Conservation (phyloP, 1,140 invertebrate species). For the Leguminivora glycinivorella region DNA sequence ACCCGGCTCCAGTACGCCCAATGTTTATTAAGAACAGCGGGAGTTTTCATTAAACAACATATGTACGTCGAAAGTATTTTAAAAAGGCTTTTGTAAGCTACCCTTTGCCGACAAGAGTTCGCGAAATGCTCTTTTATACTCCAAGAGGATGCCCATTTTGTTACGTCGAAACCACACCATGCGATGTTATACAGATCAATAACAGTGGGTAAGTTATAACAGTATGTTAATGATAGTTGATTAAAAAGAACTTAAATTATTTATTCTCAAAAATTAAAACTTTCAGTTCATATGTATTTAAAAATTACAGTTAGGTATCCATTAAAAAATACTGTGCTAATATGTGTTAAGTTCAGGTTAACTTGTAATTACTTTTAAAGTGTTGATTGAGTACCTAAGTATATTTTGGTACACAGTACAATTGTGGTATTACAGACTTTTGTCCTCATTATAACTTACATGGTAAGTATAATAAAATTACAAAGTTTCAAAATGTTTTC, state of each 20-base stretch:
- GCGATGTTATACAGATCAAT: background rate
- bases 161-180: conserved; percentile 59
- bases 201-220: conserved; percentile 22
- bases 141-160: conserved; percentile 61
- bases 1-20: conserved; percentile 42
- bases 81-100: conserved; percentile 72
- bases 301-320: too few relatives aligned
- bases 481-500: too few relatives aligned
- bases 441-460: too few relatives aligned
- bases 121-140: conserved; percentile 72
- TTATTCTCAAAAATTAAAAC: too few relatives aligned
- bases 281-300: too few relatives aligned
- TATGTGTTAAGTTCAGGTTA: too few relatives aligned
- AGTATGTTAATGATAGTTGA: background rate
- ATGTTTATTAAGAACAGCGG: conserved; percentile 57
- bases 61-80: conserved; percentile 71
- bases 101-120: conserved; percentile 58
- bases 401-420: too few relatives aligned
- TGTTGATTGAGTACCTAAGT: too few relatives aligned
- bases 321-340: too few relatives aligned
- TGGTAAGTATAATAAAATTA: too few relatives aligned
- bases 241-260: background rate
- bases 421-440: too few relatives aligned
- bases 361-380: too few relatives aligned
- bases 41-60: conserved; percentile 54